These are phyloP conservation scores for Triplophysa rosa DNA, from an alignment of 2,113 vertebrate genomes.

Conservation along the genomic window DNA sequence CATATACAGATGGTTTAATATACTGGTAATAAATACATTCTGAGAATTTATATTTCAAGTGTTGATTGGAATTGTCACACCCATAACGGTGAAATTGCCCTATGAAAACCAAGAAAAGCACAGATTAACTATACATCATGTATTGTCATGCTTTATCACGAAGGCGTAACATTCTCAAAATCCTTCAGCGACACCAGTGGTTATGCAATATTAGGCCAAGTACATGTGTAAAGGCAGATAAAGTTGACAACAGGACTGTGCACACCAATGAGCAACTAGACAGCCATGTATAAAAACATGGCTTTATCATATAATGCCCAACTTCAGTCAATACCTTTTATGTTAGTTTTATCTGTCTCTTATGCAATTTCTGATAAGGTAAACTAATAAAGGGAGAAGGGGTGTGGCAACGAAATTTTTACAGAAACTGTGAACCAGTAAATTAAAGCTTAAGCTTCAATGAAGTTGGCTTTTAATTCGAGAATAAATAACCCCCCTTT, in stretches of 20 bases:
- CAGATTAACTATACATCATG: background rate
- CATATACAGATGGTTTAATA: no score
- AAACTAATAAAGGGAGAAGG: background rate
- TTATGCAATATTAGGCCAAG: background rate
- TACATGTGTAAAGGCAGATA: background rate
- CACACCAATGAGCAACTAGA: background rate
- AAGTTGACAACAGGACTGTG: background rate
- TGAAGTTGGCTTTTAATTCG: background rate
- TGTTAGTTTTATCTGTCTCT: background rate
- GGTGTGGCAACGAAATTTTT: background rate
- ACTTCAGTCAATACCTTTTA: background rate
- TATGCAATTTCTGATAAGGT: background rate
- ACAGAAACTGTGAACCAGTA: background rate
- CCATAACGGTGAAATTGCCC: no score
- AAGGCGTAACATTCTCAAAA: background rate
- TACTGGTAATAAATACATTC: no score
- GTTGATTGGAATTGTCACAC: no score
- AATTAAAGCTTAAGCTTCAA: background rate
- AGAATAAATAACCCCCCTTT: no score
- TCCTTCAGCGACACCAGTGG: background rate
- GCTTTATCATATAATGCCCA: background rate
- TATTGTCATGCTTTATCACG: background rate
- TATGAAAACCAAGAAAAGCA: background rate
- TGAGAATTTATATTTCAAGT: no score
- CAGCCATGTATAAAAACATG: background rate